phyloP scores from a whole-genome alignment of 2,797 vertebrate genomes.

The Bradypodion pumilum region DNA sequence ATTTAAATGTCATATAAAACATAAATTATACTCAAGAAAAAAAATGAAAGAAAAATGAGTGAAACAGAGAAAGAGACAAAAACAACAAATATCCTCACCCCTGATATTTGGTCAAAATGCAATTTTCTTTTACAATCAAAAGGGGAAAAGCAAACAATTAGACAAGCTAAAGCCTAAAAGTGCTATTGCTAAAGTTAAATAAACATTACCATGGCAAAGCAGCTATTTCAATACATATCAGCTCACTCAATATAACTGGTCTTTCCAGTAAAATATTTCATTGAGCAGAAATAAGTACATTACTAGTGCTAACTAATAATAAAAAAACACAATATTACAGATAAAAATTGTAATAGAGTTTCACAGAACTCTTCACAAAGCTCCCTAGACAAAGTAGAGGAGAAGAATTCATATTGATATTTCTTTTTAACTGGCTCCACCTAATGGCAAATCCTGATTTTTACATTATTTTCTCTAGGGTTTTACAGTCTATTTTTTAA shows the following conservation, averaged over 20 bases:
- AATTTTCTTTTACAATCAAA: not conserved
- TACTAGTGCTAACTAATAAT: not conserved
- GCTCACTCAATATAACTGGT: not conserved
- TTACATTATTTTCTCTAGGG: slow-evolving; percentile 28
- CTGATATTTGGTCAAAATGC: not conserved
- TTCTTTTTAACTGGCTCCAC: slow-evolving; percentile 75
- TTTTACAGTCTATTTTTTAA: not conserved
- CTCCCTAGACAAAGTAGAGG: not conserved
- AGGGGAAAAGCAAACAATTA: not conserved
- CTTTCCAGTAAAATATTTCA: not conserved
- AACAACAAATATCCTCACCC: not conserved
- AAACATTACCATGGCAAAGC: too few species aligned
- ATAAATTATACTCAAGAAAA: not conserved
- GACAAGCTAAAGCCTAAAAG: not conserved
- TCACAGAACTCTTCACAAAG: not conserved
- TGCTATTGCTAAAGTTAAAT: not conserved
- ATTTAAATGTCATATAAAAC: not conserved
- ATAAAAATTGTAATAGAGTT: not conserved
- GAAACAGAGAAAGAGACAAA: not conserved
- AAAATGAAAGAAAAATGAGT: not conserved
- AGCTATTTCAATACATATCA: not conserved
- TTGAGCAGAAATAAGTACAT: not conserved
- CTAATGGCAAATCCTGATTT: slow-evolving; percentile 67
- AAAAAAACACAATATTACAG: not conserved
- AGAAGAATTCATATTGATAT: not conserved